A percentile compares a stretch with the other conserved stretches of the same genome.
phyloP scores from a whole-genome alignment of 2,113 vertebrate genomes.

The Mustelus asterias region DNA sequence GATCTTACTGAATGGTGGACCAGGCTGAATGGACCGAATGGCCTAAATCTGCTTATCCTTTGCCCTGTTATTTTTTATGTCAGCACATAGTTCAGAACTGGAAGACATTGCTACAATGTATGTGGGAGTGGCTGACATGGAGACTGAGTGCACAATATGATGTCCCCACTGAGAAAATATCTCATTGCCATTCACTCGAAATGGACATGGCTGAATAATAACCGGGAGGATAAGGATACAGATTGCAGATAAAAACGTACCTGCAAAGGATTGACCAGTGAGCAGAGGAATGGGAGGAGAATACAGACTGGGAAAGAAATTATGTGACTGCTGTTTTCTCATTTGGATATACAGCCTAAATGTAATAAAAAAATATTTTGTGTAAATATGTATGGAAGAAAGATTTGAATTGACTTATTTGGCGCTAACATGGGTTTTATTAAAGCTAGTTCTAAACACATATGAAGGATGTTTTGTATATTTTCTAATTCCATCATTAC shows the following conservation, averaged over 20 bases:
- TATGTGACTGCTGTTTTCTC: neutral
- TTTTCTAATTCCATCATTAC: neutral
- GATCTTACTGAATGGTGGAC: neutral
- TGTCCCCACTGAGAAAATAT: neutral
- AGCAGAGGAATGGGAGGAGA: neutral
- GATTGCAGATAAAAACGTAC: neutral
- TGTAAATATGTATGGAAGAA: neutral
- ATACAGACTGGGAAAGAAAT: neutral
- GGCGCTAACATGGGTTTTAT: neutral
- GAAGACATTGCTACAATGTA: neutral
- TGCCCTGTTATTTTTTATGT: neutral
- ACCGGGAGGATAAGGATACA: neutral
- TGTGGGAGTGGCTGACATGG: neutral
- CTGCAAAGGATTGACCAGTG: neutral
- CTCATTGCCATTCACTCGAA: neutral
- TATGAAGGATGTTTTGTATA: neutral
- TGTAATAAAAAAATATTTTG: neutral
- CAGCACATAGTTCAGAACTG: neutral
- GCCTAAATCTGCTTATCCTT: neutral
- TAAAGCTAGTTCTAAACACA: neutral
- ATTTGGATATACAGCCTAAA: neutral
- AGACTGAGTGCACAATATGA: neutral
- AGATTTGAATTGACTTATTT: neutral
- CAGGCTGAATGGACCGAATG: neutral
- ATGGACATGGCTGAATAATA: neutral